These are phyloP conservation scores for Ptilorrhoa leucosticta DNA, from an alignment of 2,113 vertebrate genomes.

Conservation along the genomic window DNA sequence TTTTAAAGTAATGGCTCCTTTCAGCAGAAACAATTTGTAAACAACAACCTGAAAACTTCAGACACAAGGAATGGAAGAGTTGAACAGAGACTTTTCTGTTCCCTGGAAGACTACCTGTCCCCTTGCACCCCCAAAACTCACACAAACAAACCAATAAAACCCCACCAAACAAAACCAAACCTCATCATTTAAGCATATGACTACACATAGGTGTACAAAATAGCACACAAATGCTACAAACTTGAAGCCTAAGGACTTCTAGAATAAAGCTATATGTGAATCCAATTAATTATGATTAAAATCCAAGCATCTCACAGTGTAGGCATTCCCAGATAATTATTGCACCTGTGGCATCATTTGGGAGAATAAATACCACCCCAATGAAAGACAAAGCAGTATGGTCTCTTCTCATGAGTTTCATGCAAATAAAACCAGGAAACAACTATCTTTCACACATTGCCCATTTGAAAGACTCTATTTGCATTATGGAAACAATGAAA, in stretches of 20 bases:
- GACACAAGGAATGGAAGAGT: not conserved
- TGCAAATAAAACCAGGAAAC: not conserved
- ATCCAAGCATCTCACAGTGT: not conserved
- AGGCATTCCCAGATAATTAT: not conserved
- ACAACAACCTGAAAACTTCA: not conserved
- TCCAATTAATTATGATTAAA: not conserved
- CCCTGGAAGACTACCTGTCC: not conserved
- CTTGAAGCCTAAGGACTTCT: not conserved
- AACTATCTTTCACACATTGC: not conserved
- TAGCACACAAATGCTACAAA: not conserved
- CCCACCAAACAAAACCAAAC: not conserved
- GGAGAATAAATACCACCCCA: not conserved
- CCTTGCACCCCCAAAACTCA: not conserved
- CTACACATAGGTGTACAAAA: not conserved
- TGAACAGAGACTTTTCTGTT: not conserved
- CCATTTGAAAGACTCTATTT: not conserved
- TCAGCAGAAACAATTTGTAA: not conserved
- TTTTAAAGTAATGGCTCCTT: not conserved
- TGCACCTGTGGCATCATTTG: not conserved
- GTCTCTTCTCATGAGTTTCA: not conserved
- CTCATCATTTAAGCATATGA: not conserved
- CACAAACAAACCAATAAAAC: not conserved
- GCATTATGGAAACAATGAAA: not conserved
- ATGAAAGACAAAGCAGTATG: not conserved
- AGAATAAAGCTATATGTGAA: not conserved